Conservation (phyloP, 2,888 invertebrate species). For the Cordilura impudica region DNA sequence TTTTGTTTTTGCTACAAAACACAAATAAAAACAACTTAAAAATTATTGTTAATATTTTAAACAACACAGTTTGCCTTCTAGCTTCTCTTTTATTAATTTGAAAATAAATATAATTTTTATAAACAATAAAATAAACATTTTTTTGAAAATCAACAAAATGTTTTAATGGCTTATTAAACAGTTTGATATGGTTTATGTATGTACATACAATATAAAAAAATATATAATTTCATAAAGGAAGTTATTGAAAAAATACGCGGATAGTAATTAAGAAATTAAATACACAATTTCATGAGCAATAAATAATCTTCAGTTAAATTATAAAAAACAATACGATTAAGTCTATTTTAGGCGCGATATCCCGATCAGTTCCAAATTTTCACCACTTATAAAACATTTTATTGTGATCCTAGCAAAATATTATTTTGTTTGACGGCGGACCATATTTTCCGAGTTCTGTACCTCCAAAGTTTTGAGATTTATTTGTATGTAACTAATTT, state of each 20-base stretch:
- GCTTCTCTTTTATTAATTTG: not conserved
- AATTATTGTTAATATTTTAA: not conserved
- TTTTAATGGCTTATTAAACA: slow-evolving; percentile 36
- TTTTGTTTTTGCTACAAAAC: not conserved
- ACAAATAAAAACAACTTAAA: not conserved
- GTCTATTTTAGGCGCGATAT: too few species aligned
- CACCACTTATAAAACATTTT: too few species aligned
- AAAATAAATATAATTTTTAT: not conserved
- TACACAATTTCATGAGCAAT: slow-evolving; percentile 47
- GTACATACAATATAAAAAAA: slow-evolving; percentile 1
- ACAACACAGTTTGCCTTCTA: not conserved
- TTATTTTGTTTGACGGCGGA: too few species aligned
- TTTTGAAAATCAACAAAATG: not conserved
- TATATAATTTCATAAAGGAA: not conserved
- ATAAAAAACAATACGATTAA: not conserved
- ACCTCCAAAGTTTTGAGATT: too few species aligned
- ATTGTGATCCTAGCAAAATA: too few species aligned
- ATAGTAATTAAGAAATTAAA: slow-evolving; percentile 8
- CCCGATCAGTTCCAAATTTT: too few species aligned
- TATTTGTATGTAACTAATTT: too few species aligned
- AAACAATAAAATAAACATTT: not conserved
- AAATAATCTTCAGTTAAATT: not conserved
- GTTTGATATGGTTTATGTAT: slow-evolving; percentile 29
- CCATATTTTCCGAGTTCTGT: too few species aligned
- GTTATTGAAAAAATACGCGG: not conserved